These are phyloP conservation scores for Semaprochilodus insignis DNA, from an alignment of 2,797 vertebrate species.

Conservation along the genomic window DNA sequence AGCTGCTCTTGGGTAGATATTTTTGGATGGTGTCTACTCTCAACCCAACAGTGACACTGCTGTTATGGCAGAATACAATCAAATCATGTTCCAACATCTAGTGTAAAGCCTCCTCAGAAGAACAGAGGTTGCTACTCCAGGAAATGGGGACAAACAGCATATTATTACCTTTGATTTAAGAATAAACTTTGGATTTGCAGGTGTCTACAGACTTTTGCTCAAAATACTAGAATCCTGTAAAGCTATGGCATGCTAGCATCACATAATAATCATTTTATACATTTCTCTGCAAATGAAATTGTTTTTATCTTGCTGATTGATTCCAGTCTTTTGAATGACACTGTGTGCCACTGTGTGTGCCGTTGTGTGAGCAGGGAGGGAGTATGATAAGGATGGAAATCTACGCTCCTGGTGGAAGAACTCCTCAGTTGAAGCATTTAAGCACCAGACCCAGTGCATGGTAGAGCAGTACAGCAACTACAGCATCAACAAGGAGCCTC, in stretches of 20 bases:
- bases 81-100: too few relatives aligned
- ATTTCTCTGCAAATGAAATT: neutral
- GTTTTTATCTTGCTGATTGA: neutral
- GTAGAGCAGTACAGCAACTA: constrained; percentile 95
- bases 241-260: too few relatives aligned
- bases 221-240: too few relatives aligned
- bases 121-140: too few relatives aligned
- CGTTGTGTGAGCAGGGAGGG: constrained; percentile 81
- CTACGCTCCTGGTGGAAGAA: constrained; percentile 98
- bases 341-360: neutral
- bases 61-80: too few relatives aligned
- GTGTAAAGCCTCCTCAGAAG: too few relatives aligned
- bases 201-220: too few relatives aligned
- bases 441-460: constrained; percentile 92
- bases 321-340: neutral
- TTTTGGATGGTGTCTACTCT: neutral
- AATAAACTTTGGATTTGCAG: too few relatives aligned
- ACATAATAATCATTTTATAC: neutral
- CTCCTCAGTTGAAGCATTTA: constrained; percentile 95
- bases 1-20: neutral
- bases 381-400: constrained; percentile 96
- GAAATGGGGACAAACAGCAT: too few relatives aligned
- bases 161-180: too few relatives aligned
- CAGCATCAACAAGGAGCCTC: constrained; percentile 87
- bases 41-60: neutral